A percentile compares a stretch with the other conserved stretches of the same genome.
phyloP scores from a whole-genome alignment of 2,113 vertebrate species.

The Noctilio leporinus region DNA sequence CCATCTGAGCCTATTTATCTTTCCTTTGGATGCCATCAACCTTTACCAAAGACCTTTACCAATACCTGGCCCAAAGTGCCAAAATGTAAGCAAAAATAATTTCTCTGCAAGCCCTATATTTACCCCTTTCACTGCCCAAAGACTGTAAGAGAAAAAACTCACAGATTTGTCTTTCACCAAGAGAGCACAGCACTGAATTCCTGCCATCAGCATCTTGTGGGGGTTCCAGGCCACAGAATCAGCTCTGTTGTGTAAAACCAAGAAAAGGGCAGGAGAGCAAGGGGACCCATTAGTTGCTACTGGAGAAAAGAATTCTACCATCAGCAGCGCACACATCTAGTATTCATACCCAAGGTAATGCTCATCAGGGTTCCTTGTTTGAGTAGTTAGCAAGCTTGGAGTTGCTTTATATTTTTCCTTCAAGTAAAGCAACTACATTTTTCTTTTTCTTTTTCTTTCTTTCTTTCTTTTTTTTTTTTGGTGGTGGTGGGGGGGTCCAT shows the following conservation, averaged over 20 bases:
- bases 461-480: too few species aligned
- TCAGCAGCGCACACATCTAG: neutral
- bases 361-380: neutral
- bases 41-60: neutral
- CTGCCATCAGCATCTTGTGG: slow-evolving; percentile 90
- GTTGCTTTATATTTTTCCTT: neutral
- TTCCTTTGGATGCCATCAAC: neutral
- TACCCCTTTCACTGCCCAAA: fast-evolving
- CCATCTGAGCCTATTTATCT: neutral
- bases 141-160: slow-evolving; percentile 53
- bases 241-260: slow-evolving; percentile 73
- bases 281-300: neutral
- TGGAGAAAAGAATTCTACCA: neutral
- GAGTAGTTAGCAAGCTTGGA: neutral
- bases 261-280: neutral
- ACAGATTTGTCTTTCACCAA: slow-evolving; percentile 86
- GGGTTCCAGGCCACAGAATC: slow-evolving; percentile 89
- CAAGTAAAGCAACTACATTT: neutral
- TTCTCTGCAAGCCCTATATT: neutral
- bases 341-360: neutral
- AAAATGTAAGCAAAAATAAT: neutral
- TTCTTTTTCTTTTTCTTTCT: neutral
- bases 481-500: too few species aligned
- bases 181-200: slow-evolving; percentile 88
- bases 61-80: neutral